Evolutionary conservation across 1,140 invertebrate species (phyloP), one percentile per base, ranked within the genome.

Genomic region (Cheumatopsyche charites): DNA sequence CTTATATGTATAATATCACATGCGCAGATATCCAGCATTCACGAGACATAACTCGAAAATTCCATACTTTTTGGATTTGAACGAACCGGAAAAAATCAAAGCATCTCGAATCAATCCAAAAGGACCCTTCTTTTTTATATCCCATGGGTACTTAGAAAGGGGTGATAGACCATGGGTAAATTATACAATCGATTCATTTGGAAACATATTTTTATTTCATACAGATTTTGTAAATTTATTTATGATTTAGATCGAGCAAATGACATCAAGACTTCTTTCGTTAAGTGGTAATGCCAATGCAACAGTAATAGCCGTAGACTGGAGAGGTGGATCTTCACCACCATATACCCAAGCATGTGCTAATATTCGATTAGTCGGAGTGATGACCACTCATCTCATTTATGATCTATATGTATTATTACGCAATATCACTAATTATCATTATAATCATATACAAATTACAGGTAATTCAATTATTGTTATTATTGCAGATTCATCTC

Each of bases 341-440:
- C 94, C 94, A 0, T 97, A 97, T 78, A 90, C 92, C 0, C 94
- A 96, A 80, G 94, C 94, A 0, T 93, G 94, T 0, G 94, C 93
- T 0, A 96, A 97, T 78, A 94, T 94, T n/a, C 85, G 94, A 63
- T 82, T 97, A 0, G 90, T 96, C 9, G 94, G 93, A 0, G 88
- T 88, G 0, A 92, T 95, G 78, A 89, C 92, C 0, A 93, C 92
- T 0, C 87, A 93, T 81, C 82, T 96, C 13, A 83, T 88, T 12
- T 80, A 85, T 74, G 83, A 85, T 79, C 78, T 87, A 62, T 86
- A 86, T 87, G 79, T 85, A 80, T 80, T 88, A 89, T 79, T 80
- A 78, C 21, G n/a, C n/a, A n/a, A n/a, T n/a, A n/a, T n/a, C n/a
- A n/a, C n/a, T n/a, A n/a, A n/a, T n/a, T n/a, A n/a, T n/a, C n/a